These are phyloP conservation scores for Megaceryle torquata DNA, from an alignment of 2,113 vertebrate species.

Conservation along the genomic window DNA sequence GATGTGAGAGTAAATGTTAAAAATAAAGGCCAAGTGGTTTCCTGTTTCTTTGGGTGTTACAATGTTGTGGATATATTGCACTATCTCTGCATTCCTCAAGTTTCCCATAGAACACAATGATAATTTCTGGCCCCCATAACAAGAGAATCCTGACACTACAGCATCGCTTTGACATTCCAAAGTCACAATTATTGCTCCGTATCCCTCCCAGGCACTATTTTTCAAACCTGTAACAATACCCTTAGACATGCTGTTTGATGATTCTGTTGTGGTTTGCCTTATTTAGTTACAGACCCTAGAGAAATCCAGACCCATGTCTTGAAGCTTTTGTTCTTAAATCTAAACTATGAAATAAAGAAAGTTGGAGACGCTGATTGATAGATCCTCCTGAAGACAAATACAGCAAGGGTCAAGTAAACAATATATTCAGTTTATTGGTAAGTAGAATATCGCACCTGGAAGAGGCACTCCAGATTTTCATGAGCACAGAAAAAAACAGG, in stretches of 20 bases:
- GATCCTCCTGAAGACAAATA: neutral
- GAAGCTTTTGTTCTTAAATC: neutral
- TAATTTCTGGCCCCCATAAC: neutral
- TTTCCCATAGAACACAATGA: neutral
- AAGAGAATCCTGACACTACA: neutral
- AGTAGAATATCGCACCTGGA: neutral
- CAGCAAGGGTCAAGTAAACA: neutral
- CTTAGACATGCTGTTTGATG: neutral
- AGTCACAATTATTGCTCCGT: neutral
- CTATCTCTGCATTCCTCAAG: neutral
- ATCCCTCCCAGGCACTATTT: neutral
- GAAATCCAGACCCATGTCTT: neutral
- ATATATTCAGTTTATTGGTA: neutral
- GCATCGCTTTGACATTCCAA: neutral
- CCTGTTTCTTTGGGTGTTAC: neutral
- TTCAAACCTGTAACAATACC: neutral
- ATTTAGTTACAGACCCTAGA: neutral
- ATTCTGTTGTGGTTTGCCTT: neutral
- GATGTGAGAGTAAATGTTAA: neutral
- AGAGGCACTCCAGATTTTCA: neutral
- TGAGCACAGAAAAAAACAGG: neutral
- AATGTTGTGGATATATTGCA: neutral
- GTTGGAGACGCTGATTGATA: neutral
- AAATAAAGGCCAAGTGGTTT: neutral
- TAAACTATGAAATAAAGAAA: neutral